Base-by-base conservation (phyloP, 1,140 invertebrate species). In the Oedothorax gibbosus region DNA sequence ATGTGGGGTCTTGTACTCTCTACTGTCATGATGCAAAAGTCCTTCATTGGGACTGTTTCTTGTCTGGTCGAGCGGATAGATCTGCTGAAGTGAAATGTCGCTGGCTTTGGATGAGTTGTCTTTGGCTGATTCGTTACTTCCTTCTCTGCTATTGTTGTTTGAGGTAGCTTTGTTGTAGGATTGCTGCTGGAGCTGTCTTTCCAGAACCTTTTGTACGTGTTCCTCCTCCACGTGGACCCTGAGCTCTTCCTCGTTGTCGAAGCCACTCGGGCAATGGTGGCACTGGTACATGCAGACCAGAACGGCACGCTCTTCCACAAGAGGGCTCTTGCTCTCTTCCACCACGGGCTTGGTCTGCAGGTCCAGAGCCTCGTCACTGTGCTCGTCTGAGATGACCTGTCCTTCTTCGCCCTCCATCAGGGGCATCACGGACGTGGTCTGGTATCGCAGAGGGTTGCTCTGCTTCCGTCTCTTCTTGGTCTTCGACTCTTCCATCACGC, bases 401-500 rank as follows among this genome's bases (percentile, higher is more conserved):
- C 72, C 60, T 35, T 78, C 78, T 76, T 86, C 80, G 18, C 60
- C 77, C 21, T 85, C 87, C 71, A 69, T 18, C 72, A 73, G 65
- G 65, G 81, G 65, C 77, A 66, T 73, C 15, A 57, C 80, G 8
- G 64, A 60, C 20, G 57, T 78, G 14, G 69, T 85, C 71, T 86
- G 71, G 86, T 86, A 87, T 35, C 88, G 75, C 21, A 89, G 86
- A 15, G 89, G 89, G 62, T 89, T 89, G 73, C 89, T 89, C 81
- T 90, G 89, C 83, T 90, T 90, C 20, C 89, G 88, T 78, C 89
- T 85, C 85, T 90, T 90, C 73, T 90, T 90, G 35, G 88, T 89
- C 88, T 81, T 85, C 84, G 86, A 57, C 35, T 86, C 85, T 77
- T 84, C 85, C 77, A 85, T 75, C 35, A 51, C 60, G 53, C 82